phyloP scores from a whole-genome alignment of 1,140 invertebrate species.

The Lasaia peninsularis region DNA sequence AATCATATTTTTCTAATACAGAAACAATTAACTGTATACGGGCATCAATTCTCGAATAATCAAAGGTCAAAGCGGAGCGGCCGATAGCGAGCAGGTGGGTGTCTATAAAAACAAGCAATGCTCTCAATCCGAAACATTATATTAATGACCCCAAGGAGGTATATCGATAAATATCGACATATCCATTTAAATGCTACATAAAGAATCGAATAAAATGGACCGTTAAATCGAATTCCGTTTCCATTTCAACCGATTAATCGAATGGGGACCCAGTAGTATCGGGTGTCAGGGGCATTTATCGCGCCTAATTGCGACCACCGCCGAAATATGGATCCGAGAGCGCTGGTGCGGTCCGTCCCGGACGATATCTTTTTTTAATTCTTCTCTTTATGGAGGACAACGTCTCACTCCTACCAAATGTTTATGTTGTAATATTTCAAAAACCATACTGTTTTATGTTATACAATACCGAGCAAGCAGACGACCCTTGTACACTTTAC shows the following conservation, averaged over 20 bases:
- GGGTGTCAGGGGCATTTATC: conserved; percentile 67
- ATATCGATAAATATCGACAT: conserved; percentile 47
- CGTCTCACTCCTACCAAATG: no score
- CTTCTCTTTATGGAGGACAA: conserved; percentile 14
- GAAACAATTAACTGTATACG: conserved; percentile 55
- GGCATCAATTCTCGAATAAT: conserved; percentile 34
- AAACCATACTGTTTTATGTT: no score
- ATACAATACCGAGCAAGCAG: no score
- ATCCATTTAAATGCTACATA: conserved; percentile 49
- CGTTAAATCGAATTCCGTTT: conserved; percentile 64
- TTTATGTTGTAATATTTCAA: no score
- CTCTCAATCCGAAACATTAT: conserved; percentile 16
- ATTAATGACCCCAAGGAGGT: conserved; percentile 27
- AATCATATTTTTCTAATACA: conserved; percentile 52
- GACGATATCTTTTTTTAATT: conserved; percentile 1
- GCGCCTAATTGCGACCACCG: conserved; percentile 69
- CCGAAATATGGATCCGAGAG: conserved; percentile 53
- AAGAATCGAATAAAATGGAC: conserved; percentile 56
- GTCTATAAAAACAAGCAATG: conserved; percentile 15
- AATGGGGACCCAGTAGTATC: conserved; percentile 55
- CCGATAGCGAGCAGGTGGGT: conserved; percentile 11
- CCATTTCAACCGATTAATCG: conserved; percentile 64
- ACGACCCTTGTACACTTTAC: no score
- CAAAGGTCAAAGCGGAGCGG: conserved; percentile 17
- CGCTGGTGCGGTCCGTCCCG: conserved; percentile 52